phyloP scores from a whole-genome alignment of 2,888 invertebrate species.

The Clitarchus hookeri region DNA sequence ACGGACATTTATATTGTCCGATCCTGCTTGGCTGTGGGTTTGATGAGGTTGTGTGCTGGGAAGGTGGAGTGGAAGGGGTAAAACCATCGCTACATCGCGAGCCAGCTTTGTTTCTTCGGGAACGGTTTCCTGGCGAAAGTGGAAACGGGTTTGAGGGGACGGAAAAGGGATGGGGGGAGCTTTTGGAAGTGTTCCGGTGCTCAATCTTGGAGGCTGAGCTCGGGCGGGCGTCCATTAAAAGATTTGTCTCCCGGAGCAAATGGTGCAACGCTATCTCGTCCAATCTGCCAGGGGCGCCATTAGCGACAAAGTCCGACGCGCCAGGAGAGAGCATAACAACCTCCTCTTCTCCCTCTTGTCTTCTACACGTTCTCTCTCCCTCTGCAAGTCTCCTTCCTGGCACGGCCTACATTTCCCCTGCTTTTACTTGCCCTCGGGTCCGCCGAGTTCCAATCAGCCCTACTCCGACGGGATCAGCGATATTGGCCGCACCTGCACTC shows the following conservation, averaged over 20 bases:
- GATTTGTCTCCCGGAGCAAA: constrained; percentile 11
- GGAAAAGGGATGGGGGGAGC: background rate
- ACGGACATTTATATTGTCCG: background rate
- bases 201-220: background rate
- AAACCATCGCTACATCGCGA: background rate
- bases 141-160: no score
- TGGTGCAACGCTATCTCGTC: constrained; percentile 14
- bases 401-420: background rate
- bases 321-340: background rate
- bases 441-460: background rate
- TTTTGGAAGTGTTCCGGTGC: background rate
- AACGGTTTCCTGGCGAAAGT: no score
- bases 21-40: background rate
- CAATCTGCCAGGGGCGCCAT: constrained; percentile 9
- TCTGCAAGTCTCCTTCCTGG: background rate
- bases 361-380: no score
- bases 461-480: no score
- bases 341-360: no score
- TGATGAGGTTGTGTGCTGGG: background rate
- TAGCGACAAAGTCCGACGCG: background rate
- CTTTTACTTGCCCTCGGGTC: background rate
- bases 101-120: constrained; percentile 6
- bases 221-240: background rate
- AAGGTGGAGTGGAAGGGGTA: background rate
- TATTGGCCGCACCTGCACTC: no score